Evolutionary conservation across 92 coral and sea anemone genomes (phyloP).

Genomic region (Umimayanthus kanabou): DNA sequence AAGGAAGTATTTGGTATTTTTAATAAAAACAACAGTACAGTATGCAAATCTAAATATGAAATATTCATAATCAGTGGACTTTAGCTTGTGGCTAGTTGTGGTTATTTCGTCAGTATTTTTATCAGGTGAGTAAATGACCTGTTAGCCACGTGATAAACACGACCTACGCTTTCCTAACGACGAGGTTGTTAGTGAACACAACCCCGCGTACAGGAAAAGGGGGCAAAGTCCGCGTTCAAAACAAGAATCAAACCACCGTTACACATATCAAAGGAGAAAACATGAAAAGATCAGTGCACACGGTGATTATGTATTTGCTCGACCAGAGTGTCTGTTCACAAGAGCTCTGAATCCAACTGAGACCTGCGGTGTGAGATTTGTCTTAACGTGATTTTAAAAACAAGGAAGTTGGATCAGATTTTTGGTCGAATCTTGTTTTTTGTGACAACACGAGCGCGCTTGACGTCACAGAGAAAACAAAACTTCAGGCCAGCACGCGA

Average conservation of each 20-base stretch:
- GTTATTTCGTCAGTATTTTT: background rate
- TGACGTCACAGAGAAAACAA: conserved; percentile 23
- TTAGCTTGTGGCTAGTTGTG: background rate
- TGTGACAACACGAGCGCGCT: background rate
- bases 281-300: background rate
- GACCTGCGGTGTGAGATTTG: background rate
- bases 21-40: too few relatives aligned
- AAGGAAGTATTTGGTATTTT: too few relatives aligned
- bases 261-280: background rate
- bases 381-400: background rate
- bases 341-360: background rate
- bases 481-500: background rate
- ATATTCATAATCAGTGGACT: background rate
- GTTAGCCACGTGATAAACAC: background rate
- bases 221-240: conserved; percentile 17
- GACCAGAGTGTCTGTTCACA: background rate
- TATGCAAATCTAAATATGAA: too few relatives aligned
- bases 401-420: background rate
- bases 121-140: background rate
- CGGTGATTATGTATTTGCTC: background rate
- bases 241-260: background rate
- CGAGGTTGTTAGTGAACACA: background rate
- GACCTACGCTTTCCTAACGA: background rate
- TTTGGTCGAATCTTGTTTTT: conserved; percentile 20
- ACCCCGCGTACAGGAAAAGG: background rate